phyloP scores from a whole-genome alignment of 2,113 vertebrate species.

The Cygnus buccinator region DNA sequence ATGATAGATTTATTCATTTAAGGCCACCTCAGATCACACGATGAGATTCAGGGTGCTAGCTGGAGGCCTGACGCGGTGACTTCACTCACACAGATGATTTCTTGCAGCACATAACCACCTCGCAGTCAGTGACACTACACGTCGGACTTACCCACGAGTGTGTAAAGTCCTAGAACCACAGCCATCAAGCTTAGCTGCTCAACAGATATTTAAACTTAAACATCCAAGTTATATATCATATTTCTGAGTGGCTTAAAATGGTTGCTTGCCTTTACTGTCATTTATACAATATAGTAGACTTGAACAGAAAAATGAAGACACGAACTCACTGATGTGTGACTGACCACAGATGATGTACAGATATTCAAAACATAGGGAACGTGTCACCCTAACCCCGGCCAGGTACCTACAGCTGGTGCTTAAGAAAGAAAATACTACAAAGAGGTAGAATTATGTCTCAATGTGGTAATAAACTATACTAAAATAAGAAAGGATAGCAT shows the following conservation, averaged over 20 bases:
- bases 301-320: not conserved
- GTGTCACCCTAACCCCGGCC: not conserved
- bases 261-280: not conserved
- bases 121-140: not conserved
- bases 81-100: not conserved
- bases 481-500: not conserved
- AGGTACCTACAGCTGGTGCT: not conserved
- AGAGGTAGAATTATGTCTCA: not conserved
- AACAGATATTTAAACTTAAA: not conserved
- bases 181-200: not conserved
- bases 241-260: not conserved
- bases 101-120: not conserved
- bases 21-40: not conserved
- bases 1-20: not conserved
- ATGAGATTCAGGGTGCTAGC: not conserved
- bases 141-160: rapidly evolving
- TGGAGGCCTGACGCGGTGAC: not conserved
- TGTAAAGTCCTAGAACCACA: not conserved
- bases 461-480: not conserved
- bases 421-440: not conserved
- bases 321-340: not conserved
- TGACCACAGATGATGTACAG: not conserved
- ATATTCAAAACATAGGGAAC: not conserved
- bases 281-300: not conserved
- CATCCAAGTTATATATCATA: not conserved